Evolutionary conservation across 1,140 invertebrate genomes (phyloP).

Genomic region (Euura saliciscinereae): DNA sequence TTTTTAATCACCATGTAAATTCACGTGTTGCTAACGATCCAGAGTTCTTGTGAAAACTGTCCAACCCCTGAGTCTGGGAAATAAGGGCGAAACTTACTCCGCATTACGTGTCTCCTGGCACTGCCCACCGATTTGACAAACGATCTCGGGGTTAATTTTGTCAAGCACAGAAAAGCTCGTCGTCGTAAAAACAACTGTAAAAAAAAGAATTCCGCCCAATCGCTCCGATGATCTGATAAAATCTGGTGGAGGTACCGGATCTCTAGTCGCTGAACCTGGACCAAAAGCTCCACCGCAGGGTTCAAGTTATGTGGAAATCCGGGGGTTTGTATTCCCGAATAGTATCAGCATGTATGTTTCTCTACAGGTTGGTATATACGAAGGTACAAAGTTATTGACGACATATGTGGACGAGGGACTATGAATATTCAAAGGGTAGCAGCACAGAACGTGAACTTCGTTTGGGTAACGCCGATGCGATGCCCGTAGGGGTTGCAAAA

Average conservation of each 20-base stretch:
- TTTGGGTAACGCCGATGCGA: neutral
- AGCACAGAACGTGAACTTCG: conserved; percentile 36
- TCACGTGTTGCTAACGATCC: neutral
- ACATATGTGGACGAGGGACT: conserved; percentile 36
- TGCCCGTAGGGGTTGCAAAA: neutral
- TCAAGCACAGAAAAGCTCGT: neutral
- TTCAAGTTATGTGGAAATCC: too few relatives aligned
- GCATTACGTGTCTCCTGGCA: neutral
- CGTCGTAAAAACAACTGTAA: neutral
- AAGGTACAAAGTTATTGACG: conserved; percentile 37
- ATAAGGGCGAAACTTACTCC: too few relatives aligned
- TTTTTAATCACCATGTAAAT: neutral
- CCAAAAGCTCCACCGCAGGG: too few relatives aligned
- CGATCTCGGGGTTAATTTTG: neutral
- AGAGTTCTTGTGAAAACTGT: neutral
- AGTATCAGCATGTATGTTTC: too few relatives aligned
- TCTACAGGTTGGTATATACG: neutral
- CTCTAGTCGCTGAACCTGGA: too few relatives aligned
- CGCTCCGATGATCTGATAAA: neutral
- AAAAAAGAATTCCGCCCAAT: neutral
- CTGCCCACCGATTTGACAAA: neutral
- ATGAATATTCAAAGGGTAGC: conserved; percentile 50
- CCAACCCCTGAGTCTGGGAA: too few relatives aligned
- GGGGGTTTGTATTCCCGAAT: too few relatives aligned
- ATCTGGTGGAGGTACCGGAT: neutral